Evolutionary conservation across 2,113 vertebrate species (phyloP).

Genomic region (Petrocephalus microphthalmus): DNA sequence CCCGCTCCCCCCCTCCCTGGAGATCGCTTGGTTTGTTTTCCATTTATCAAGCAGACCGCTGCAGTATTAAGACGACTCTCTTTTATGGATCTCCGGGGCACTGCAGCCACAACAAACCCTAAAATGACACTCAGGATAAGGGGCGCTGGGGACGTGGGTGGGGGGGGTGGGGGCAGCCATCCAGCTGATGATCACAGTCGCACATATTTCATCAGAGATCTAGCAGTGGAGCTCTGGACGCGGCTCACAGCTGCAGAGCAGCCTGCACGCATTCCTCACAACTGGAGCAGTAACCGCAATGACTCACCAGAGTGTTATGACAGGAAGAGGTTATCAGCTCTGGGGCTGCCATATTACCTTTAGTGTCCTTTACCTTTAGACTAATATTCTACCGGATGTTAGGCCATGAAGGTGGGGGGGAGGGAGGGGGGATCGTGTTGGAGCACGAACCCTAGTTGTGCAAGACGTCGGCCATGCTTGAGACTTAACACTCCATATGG

Average conservation of each 20-base stretch:
- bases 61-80: constrained; percentile 7
- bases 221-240: background rate
- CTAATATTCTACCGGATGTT: background rate
- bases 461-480: constrained; percentile 1
- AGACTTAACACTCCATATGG: background rate
- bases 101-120: constrained; percentile 19
- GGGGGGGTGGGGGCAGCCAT: background rate
- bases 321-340: background rate
- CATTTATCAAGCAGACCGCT: constrained; percentile 31
- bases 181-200: background rate
- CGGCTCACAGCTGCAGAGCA: background rate
- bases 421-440: constrained; percentile 4
- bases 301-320: background rate
- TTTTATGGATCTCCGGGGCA: constrained; percentile 25
- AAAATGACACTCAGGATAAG: constrained; percentile 24
- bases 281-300: background rate
- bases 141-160: background rate
- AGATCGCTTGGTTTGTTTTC: constrained; percentile 31
- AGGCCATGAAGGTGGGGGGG: background rate
- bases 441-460: background rate
- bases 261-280: background rate
- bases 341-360: background rate
- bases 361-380: background rate
- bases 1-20: constrained; percentile 23
- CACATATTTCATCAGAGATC: background rate